Evolutionary conservation across 2,888 invertebrate species (phyloP).

Genomic region (Dioctria linearis): DNA sequence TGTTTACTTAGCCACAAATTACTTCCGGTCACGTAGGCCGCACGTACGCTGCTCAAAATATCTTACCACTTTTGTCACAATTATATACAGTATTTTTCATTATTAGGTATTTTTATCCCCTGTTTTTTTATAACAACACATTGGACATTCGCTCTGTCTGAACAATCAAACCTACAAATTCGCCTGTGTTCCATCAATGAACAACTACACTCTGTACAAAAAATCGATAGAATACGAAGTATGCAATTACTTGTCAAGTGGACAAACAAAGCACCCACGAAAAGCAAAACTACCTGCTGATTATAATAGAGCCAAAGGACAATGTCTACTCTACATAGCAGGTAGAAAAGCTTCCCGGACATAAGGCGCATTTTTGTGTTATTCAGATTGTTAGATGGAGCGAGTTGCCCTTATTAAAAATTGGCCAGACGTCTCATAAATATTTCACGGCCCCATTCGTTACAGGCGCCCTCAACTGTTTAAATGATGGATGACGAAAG

Average conservation of each 20-base stretch:
- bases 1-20: slow-evolving; percentile 63
- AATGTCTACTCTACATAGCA: slow-evolving; percentile 17
- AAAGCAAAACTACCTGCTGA: slow-evolving; percentile 47
- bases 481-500: slow-evolving; percentile 62
- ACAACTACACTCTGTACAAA: neutral
- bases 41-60: slow-evolving; percentile 17
- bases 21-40: slow-evolving; percentile 63
- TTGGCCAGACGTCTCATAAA: slow-evolving; percentile 64
- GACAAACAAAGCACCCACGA: slow-evolving; percentile 54
- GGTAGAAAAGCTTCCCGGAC: slow-evolving; percentile 54
- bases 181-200: slow-evolving; percentile 48
- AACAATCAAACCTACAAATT: slow-evolving; percentile 54
- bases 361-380: slow-evolving; percentile 56
- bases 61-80: slow-evolving; percentile 19
- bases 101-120: slow-evolving; percentile 5
- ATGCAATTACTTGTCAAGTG: slow-evolving; percentile 55
- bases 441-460: slow-evolving; percentile 61
- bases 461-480: slow-evolving; percentile 58
- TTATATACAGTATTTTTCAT: slow-evolving; percentile 31
- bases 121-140: neutral
- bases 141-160: slow-evolving; percentile 54
- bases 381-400: slow-evolving; percentile 59
- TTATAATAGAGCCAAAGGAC: slow-evolving; percentile 51
- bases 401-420: slow-evolving; percentile 63
- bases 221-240: slow-evolving; percentile 25